Evolutionary conservation across 2,888 invertebrate species (phyloP).

Genomic region (Troides oblongomaculatus): DNA sequence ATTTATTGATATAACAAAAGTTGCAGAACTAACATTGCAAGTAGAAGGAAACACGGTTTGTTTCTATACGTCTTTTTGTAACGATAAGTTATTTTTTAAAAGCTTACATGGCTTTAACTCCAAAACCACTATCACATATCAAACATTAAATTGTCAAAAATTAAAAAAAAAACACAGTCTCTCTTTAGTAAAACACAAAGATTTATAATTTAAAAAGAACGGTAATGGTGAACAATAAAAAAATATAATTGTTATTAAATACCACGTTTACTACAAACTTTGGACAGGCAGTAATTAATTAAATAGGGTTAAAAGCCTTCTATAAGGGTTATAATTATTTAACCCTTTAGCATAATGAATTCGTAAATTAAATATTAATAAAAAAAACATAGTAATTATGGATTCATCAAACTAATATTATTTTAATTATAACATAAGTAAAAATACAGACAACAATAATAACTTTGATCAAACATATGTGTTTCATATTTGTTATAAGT

Average conservation of each 20-base stretch:
- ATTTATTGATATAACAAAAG: conserved; percentile 55
- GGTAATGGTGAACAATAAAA: conserved; percentile 54
- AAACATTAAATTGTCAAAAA: neutral
- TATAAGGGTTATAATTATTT: conserved; percentile 37
- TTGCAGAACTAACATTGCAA: conserved; percentile 36
- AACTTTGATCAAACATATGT: neutral
- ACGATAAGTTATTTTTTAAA: too few species aligned
- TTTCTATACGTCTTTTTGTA: neutral
- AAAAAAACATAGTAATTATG: conserved; percentile 14
- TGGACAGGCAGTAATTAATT: conserved; percentile 74
- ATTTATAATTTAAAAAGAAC: conserved; percentile 53
- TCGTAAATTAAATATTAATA: conserved; percentile 28
- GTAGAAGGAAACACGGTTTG: neutral
- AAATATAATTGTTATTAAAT: conserved; percentile 74
- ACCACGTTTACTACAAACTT: conserved; percentile 62
- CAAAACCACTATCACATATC: too few species aligned
- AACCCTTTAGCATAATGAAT: conserved; percentile 22
- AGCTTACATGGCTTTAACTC: neutral
- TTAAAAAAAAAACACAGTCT: conserved; percentile 53
- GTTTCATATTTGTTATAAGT: neutral
- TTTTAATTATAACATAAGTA: neutral
- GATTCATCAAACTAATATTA: neutral
- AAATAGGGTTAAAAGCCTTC: conserved; percentile 46
- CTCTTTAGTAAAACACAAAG: conserved; percentile 70
- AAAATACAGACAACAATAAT: neutral